Evolutionary conservation across 2,113 vertebrate genomes (phyloP).

Genomic region (Cryptomyrus ogoouensis): DNA sequence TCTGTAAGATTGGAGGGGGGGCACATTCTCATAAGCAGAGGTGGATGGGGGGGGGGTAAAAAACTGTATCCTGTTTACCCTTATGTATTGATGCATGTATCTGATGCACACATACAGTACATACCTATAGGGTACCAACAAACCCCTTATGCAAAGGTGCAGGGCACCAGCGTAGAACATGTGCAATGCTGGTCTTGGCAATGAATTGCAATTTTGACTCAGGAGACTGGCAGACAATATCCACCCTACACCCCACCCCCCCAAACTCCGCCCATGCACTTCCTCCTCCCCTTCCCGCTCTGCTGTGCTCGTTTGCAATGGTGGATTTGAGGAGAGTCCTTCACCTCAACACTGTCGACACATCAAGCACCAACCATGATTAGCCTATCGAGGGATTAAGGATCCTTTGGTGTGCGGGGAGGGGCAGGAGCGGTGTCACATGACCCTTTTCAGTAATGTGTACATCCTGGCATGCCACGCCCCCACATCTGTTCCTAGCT

Average conservation of each 20-base stretch:
- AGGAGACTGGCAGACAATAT: conserved; percentile 16
- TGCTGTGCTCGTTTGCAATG: background rate
- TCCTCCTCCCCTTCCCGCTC: background rate
- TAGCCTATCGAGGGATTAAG: conserved; percentile 53
- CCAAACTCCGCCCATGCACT: background rate
- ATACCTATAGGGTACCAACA: background rate
- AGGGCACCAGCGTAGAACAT: background rate
- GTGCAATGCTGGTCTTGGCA: background rate
- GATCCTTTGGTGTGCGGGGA: conserved; percentile 15
- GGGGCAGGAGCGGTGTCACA: background rate
- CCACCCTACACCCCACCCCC: background rate
- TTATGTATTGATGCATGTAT: background rate
- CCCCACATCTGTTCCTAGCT: background rate
- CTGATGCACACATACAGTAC: background rate
- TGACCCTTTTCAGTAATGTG: background rate
- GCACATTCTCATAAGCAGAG: background rate
- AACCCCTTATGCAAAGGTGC: background rate
- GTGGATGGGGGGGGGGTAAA: background rate
- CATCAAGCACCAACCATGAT: conserved; percentile 40
- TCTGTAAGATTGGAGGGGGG: background rate
- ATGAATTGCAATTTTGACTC: background rate
- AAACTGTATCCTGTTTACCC: background rate
- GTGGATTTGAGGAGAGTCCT: background rate
- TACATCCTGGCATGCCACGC: background rate
- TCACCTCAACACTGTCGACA: conserved; percentile 23